Evolutionary conservation across 2,113 vertebrate species (phyloP).

Genomic region (Seriola aureovittata): DNA sequence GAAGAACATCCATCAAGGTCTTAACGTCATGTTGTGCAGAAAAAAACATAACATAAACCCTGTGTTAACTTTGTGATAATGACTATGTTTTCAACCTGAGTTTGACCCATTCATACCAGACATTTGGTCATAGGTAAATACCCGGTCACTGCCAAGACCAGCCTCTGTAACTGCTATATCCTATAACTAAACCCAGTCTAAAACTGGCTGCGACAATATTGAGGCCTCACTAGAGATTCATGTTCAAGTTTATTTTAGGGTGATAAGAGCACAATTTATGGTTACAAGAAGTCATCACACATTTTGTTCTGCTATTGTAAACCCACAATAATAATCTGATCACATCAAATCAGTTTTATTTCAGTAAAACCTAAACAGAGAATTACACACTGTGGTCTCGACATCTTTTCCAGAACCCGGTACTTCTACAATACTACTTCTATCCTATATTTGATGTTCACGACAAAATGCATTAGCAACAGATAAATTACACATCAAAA

Average conservation of each 20-base stretch:
- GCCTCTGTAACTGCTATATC: not conserved
- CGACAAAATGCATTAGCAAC: too few relatives aligned
- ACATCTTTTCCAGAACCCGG: too few relatives aligned
- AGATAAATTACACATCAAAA: too few relatives aligned
- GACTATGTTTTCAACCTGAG: not conserved
- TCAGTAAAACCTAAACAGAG: too few relatives aligned
- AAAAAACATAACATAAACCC: not conserved
- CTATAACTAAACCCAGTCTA: not conserved
- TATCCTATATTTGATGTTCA: too few relatives aligned
- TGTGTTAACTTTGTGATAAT: not conserved
- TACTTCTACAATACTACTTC: too few relatives aligned
- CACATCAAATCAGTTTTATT: too few relatives aligned
- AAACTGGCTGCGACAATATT: not conserved
- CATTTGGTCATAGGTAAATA: not conserved
- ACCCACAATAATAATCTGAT: too few relatives aligned
- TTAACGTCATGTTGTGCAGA: not conserved
- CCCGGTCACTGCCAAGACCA: not conserved
- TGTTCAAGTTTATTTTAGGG: not conserved
- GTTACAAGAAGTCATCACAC: too few relatives aligned
- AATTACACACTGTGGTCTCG: too few relatives aligned
- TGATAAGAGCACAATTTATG: too few relatives aligned
- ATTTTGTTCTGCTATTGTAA: too few relatives aligned
- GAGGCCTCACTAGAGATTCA: not conserved
- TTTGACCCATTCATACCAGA: not conserved
- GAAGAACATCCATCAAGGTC: not conserved